Conservation (phyloP, 2,113 vertebrate genomes). For the Saccopteryx leptura region DNA sequence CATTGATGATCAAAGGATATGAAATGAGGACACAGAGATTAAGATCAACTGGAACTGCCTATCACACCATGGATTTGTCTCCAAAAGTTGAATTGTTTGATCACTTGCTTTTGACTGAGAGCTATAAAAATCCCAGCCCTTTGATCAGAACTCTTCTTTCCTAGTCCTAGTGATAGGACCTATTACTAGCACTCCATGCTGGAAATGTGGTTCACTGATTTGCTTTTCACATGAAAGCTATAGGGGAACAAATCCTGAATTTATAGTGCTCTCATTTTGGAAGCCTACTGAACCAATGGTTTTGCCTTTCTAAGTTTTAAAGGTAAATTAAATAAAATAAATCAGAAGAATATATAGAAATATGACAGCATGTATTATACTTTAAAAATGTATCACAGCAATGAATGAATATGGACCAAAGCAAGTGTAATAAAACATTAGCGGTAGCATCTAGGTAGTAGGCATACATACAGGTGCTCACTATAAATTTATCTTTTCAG, state of each 20-base stretch:
- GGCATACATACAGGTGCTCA: not conserved
- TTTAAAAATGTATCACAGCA: conserved; percentile 5
- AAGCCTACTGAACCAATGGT: not conserved
- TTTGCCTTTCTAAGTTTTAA: conserved; percentile 47
- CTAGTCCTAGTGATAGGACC: conserved; percentile 75
- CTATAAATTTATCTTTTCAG: conserved; percentile 25
- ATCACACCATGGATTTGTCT: conserved; percentile 67
- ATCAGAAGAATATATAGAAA: not conserved
- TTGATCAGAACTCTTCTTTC: conserved; percentile 81
- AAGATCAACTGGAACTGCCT: conserved; percentile 62
- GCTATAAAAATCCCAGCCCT: conserved; percentile 71
- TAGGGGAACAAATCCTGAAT: conserved; percentile 57
- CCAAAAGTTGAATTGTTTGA: conserved; percentile 80
- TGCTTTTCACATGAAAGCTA: conserved; percentile 67
- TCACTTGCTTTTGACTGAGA: conserved; percentile 77
- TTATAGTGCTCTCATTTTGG: conserved; percentile 55
- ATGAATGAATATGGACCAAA: not conserved
- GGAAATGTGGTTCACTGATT: conserved; percentile 45
- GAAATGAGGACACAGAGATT: conserved; percentile 71
- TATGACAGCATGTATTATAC: not conserved
- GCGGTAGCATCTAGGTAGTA: not conserved
- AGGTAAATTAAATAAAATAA: conserved; percentile 51
- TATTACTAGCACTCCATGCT: not conserved
- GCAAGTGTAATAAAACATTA: conserved; percentile 2
- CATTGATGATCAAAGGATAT: conserved; percentile 61